A percentile compares a stretch with the other conserved stretches of the same genome.
Evolutionary conservation across 2,888 invertebrate genomes (phyloP).

Genomic region (Cataglyphis rosenhaueri): DNA sequence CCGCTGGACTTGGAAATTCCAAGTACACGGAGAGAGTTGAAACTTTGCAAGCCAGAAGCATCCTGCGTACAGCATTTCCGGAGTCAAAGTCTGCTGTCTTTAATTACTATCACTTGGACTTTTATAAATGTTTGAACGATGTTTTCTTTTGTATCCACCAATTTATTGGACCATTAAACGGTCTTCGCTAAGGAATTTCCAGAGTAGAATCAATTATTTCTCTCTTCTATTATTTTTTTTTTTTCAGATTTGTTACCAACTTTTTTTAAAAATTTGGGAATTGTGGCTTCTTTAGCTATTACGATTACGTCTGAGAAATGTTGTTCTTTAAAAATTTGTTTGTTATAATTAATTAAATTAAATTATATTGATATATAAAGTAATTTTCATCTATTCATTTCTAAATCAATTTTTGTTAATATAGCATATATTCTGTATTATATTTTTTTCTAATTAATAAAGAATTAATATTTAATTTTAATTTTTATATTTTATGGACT

Average conservation of each 20-base stretch:
- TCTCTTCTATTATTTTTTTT: not conserved
- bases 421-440: not conserved
- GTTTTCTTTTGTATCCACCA: constrained; percentile 23
- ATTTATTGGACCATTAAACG: constrained; percentile 18
- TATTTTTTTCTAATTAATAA: not conserved
- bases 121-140: constrained; percentile 46
- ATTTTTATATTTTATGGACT: not conserved
- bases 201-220: not conserved
- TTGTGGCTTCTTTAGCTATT: not conserved
- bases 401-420: not conserved
- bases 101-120: constrained; percentile 49
- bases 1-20: constrained; percentile 51
- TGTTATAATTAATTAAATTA: not conserved
- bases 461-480: constrained; percentile 10
- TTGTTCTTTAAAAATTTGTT: not conserved
- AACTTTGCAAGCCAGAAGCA: constrained; percentile 38
- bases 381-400: not conserved
- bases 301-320: not conserved
- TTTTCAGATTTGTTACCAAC: not conserved
- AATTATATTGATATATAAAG: no score
- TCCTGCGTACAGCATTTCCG: constrained; percentile 25
- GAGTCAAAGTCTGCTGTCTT: constrained; percentile 37
- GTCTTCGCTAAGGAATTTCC: constrained; percentile 5
- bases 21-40: constrained; percentile 39
- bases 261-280: not conserved